Evolutionary conservation across 2,113 vertebrate genomes (phyloP).

Genomic region (Hemiprocne comata): DNA sequence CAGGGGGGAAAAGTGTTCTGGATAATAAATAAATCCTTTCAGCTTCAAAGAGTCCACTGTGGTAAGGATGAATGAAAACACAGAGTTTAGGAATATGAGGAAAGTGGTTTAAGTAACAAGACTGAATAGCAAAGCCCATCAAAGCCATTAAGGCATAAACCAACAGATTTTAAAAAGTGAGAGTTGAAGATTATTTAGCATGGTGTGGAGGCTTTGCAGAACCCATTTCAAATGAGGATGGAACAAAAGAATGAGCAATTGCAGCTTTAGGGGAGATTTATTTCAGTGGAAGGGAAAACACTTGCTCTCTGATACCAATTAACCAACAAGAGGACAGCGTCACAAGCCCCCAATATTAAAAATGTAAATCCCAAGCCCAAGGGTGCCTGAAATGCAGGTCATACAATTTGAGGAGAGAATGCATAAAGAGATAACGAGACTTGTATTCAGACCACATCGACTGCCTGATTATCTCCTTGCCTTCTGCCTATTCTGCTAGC

Average conservation of each 20-base stretch:
- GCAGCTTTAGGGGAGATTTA: conserved; percentile 83
- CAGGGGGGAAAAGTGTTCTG: conserved; percentile 70
- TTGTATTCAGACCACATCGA: conserved; percentile 43
- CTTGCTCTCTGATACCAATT: conserved; percentile 85
- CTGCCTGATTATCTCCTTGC: conserved; percentile 68
- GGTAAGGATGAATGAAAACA: conserved; percentile 72
- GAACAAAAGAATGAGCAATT: conserved; percentile 81
- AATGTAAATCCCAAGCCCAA: conserved; percentile 83
- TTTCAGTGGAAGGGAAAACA: conserved; percentile 81
- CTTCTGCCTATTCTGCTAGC: conserved; percentile 32
- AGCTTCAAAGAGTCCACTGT: conserved; percentile 74
- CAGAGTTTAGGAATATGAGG: conserved; percentile 68
- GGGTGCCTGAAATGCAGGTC: conserved; percentile 79
- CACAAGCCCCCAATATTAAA: conserved; percentile 81
- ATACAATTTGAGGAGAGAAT: conserved; percentile 74
- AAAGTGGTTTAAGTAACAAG: conserved; percentile 76
- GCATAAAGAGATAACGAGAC: conserved; percentile 71
- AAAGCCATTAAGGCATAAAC: conserved; percentile 84
- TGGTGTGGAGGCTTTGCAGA: conserved; percentile 79
- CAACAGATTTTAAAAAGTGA: conserved; percentile 82
- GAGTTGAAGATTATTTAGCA: conserved; percentile 81
- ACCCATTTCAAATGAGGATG: conserved; percentile 80
- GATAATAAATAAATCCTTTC: conserved; percentile 82
- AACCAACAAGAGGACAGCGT: conserved; percentile 76
- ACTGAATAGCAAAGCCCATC: conserved; percentile 80